Evolutionary conservation across 2,888 invertebrate genomes (phyloP).

Genomic region (Perithous albicinctus): DNA sequence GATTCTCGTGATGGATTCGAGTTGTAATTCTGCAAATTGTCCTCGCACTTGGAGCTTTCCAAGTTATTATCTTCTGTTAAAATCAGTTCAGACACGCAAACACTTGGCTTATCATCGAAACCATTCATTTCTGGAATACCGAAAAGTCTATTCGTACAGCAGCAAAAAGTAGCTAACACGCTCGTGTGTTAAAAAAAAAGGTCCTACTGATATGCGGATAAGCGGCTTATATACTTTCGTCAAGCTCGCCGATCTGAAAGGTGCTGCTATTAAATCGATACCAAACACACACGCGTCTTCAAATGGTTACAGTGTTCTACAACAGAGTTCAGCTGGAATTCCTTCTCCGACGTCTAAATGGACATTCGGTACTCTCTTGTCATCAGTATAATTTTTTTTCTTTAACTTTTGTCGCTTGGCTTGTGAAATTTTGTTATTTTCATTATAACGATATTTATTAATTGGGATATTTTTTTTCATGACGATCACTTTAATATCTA

Average conservation of each 20-base stretch:
- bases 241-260: slow-evolving; percentile 23
- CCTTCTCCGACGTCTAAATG: background rate
- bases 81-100: slow-evolving; percentile 29
- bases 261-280: slow-evolving; percentile 59
- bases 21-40: background rate
- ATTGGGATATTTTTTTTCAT: too few relatives aligned
- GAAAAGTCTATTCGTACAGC: background rate
- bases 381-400: background rate
- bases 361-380: background rate
- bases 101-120: slow-evolving; percentile 22
- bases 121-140: slow-evolving; percentile 30
- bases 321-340: background rate
- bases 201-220: background rate
- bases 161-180: background rate
- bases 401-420: background rate
- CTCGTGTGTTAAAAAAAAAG: slow-evolving; percentile 1
- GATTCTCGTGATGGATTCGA: slow-evolving; percentile 67
- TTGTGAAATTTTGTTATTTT: too few relatives aligned
- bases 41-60: slow-evolving; percentile 11
- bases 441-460: too few relatives aligned
- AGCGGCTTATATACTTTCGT: background rate
- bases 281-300: slow-evolving; percentile 27
- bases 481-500: too few relatives aligned
- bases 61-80: slow-evolving; percentile 16
- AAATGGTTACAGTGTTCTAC: slow-evolving; percentile 8